Conservation (phyloP, 2,797 vertebrate genomes). For the Danio jaintianensis region DNA sequence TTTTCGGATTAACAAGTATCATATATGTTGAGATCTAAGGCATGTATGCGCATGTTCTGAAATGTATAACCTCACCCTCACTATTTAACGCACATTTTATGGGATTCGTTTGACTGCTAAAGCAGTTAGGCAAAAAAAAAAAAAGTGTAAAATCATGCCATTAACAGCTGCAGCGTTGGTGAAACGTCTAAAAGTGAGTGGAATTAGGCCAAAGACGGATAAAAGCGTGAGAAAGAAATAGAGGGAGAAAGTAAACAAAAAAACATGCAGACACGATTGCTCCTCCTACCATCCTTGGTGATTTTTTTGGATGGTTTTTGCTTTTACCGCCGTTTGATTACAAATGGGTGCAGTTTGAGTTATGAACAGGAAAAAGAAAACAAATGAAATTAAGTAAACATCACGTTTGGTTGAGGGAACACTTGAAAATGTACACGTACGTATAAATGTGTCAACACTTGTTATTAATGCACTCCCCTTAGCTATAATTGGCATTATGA, state of each 20-base stretch:
- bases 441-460: slow-evolving; percentile 77
- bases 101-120: neutral
- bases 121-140: neutral
- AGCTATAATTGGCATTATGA: slow-evolving; percentile 77
- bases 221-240: neutral
- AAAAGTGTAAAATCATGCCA: slow-evolving; percentile 10
- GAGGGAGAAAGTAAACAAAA: neutral
- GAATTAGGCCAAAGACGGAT: neutral
- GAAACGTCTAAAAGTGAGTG: neutral
- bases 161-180: neutral
- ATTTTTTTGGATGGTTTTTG: neutral
- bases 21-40: slow-evolving; percentile 34
- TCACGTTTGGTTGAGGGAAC: slow-evolving; percentile 80
- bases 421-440: slow-evolving; percentile 76
- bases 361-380: slow-evolving; percentile 56
- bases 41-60: slow-evolving; percentile 38
- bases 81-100: neutral
- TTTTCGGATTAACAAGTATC: neutral
- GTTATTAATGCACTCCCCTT: slow-evolving; percentile 68
- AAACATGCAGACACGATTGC: slow-evolving; percentile 25
- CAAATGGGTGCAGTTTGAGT: slow-evolving; percentile 17
- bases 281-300: neutral
- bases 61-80: slow-evolving; percentile 17
- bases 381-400: slow-evolving; percentile 45
- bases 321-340: neutral